Percentiles rank a stretch among this genome's conserved stretches.
Evolutionary conservation across 2,797 vertebrate genomes (phyloP).

Genomic region (Hydrocynus forskahlii): DNA sequence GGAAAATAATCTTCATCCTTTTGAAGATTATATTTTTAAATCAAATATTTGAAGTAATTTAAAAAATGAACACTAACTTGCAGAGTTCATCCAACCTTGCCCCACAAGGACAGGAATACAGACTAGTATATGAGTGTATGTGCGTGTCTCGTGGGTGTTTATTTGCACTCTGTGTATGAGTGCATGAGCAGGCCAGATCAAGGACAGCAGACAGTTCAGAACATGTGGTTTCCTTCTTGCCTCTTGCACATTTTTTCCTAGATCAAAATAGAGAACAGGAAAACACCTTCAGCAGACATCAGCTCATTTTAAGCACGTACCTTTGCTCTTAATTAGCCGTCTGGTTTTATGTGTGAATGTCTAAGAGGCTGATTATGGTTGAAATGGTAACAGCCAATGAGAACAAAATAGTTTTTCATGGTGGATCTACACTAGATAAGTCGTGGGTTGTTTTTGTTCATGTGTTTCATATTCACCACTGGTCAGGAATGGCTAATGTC

Average conservation of each 20-base stretch:
- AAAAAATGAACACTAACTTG: too few relatives aligned
- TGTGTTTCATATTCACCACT: background rate
- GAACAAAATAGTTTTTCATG: background rate
- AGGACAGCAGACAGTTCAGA: constrained; percentile 42
- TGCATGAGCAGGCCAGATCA: constrained; percentile 1
- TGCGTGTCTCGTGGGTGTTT: constrained; percentile 6
- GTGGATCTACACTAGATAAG: background rate
- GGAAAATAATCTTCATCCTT: background rate
- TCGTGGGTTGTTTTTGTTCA: background rate
- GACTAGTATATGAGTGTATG: background rate
- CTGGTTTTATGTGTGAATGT: background rate
- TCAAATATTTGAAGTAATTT: too few relatives aligned
- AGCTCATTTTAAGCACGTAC: background rate
- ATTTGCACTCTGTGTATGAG: background rate
- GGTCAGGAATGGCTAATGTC: background rate
- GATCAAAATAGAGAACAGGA: constrained; percentile 48
- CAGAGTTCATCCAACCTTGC: background rate
- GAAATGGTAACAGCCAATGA: background rate
- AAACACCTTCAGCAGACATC: constrained; percentile 10
- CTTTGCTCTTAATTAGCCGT: constrained; percentile 2
- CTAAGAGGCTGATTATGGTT: background rate
- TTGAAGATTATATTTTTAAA: too few relatives aligned
- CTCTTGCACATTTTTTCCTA: background rate
- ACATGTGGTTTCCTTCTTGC: constrained; percentile 52
- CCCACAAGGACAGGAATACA: background rate